phyloP scores from a whole-genome alignment of 2,797 vertebrate genomes.

The Hypotaenidia philippensis region DNA sequence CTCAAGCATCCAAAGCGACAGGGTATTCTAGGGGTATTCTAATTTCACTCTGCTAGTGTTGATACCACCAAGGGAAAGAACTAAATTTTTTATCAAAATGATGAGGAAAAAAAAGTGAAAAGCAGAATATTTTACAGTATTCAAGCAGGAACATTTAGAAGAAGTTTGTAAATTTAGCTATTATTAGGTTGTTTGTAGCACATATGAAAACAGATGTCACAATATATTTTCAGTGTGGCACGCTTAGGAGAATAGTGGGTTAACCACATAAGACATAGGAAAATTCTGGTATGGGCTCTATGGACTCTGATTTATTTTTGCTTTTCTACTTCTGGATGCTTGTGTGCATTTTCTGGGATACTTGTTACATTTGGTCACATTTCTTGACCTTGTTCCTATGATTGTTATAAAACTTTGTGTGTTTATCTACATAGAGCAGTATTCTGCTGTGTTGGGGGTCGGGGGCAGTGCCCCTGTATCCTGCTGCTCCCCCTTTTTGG shows the following conservation, averaged over 20 bases:
- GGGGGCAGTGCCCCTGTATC: accelerated
- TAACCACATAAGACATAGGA: not conserved
- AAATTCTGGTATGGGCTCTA: not conserved
- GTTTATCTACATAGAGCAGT: not conserved
- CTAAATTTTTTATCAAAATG: not conserved
- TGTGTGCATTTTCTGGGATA: not conserved
- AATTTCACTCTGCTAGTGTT: not conserved
- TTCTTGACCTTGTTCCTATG: not conserved
- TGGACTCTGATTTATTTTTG: not conserved
- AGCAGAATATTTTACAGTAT: not conserved
- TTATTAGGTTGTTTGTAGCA: not conserved
- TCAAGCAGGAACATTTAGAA: not conserved
- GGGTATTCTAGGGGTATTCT: not conserved
- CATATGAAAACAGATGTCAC: not conserved
- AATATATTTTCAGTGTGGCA: not conserved
- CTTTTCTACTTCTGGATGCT: not conserved
- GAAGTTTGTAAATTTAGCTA: not conserved
- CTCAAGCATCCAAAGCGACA: not conserved
- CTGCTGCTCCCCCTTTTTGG: not conserved
- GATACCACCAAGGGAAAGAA: not conserved
- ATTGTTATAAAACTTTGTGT: not conserved
- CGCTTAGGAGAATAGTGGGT: not conserved
- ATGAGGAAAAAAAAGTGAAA: not conserved
- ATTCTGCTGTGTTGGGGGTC: not conserved
- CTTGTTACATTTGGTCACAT: not conserved